Evolutionary conservation across 1,140 invertebrate genomes (phyloP).

Genomic region (Oryzaephilus surinamensis): DNA sequence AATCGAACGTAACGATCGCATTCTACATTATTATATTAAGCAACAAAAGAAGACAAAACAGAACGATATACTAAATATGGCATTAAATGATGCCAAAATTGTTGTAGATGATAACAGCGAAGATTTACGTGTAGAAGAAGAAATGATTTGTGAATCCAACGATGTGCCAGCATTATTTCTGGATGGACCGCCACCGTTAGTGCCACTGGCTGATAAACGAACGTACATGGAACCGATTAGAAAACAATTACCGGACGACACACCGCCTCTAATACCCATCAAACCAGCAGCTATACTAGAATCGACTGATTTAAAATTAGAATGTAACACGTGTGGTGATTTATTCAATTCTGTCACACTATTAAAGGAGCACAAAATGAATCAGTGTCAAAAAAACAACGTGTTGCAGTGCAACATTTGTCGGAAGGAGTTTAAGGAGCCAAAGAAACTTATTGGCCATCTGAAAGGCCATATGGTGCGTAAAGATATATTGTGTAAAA

Average conservation of each 20-base stretch:
- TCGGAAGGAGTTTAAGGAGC: constrained; percentile 25
- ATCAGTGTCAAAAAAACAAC: constrained; percentile 12
- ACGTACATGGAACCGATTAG: constrained; percentile 1
- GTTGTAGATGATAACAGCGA: not conserved
- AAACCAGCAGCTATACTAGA: constrained; percentile 16
- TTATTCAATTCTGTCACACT: constrained; percentile 12
- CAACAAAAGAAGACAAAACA: constrained; percentile 14
- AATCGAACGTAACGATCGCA: constrained; percentile 17
- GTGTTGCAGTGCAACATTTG: constrained; percentile 26
- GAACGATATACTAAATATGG: constrained; percentile 12
- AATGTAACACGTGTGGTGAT: constrained; percentile 19
- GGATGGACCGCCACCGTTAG: constrained; percentile 22
- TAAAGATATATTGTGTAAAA: constrained; percentile 23
- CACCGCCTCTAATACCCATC: constrained; percentile 27
- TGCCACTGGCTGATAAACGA: constrained; percentile 18
- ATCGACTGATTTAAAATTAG: constrained; percentile 11
- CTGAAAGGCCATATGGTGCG: constrained; percentile 26
- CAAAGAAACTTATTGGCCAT: constrained; percentile 25
- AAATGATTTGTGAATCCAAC: not conserved
- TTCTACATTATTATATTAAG: constrained; percentile 15
- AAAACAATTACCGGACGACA: constrained; percentile 14
- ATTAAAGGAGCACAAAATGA: constrained; percentile 19
- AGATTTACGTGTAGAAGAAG: constrained; percentile 14
- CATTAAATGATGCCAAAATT: constrained; percentile 11
- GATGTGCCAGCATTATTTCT: no score